A percentile compares a stretch with the other conserved stretches of the same genome.
Conservation (phyloP, 1,140 invertebrate species). For the Artemia franciscana region DNA sequence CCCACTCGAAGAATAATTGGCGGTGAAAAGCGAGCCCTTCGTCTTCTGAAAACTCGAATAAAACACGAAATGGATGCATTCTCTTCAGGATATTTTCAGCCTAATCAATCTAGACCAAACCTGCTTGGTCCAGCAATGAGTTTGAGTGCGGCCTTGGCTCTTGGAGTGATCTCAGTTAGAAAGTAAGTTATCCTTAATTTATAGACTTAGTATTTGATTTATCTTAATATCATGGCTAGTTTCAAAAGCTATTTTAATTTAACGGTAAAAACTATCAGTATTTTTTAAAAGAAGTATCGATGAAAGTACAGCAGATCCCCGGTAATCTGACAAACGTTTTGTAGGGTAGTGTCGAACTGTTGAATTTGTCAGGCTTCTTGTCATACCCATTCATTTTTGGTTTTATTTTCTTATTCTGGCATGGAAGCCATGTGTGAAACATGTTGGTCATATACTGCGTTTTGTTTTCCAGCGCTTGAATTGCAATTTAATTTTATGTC, state of each 20-base stretch:
- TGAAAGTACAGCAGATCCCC: no score
- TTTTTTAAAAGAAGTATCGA: no score
- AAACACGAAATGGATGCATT: conserved; percentile 32
- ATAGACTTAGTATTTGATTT: background rate
- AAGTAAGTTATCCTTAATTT: conserved; percentile 18
- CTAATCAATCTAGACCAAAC: conserved; percentile 40
- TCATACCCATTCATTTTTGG: no score
- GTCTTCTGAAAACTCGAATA: conserved; percentile 26
- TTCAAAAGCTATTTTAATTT: conserved; percentile 3
- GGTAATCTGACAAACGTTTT: no score
- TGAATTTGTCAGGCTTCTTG: no score
- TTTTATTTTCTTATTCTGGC: no score
- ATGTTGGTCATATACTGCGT: no score
- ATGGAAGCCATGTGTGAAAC: no score
- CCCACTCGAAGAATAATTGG: conserved; percentile 21
- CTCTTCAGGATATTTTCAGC: conserved; percentile 29
- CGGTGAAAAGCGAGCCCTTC: conserved; percentile 40
- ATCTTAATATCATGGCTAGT: background rate
- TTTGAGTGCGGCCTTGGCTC: conserved; percentile 33
- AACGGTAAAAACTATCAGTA: background rate
- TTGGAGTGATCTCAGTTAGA: conserved; percentile 31
- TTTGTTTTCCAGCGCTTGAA: no score
- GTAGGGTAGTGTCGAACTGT: no score
- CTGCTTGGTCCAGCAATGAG: conserved; percentile 37
- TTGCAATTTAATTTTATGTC: no score